These are phyloP conservation scores for Colius striatus DNA, from an alignment of 2,113 vertebrate species.

Conservation along the genomic window DNA sequence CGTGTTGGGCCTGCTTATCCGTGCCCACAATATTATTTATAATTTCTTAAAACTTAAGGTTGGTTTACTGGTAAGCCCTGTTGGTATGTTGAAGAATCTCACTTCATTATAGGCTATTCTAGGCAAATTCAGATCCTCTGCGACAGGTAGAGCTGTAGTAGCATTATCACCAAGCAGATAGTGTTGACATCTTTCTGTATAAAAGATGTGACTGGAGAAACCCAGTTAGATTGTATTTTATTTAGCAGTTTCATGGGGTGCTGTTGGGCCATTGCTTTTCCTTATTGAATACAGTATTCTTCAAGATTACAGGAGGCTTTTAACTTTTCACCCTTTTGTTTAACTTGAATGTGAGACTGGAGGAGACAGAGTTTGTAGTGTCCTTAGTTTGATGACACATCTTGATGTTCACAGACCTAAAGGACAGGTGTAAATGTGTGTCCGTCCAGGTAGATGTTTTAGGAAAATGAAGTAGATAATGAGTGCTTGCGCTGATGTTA, in stretches of 20 bases:
- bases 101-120: background rate
- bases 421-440: background rate
- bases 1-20: background rate
- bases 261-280: background rate
- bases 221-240: background rate
- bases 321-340: background rate
- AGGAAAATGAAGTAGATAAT: fast-evolving
- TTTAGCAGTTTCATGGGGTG: background rate
- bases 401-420: background rate
- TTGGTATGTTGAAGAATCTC: background rate
- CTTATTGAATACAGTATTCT: background rate
- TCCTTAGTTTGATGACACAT: background rate
- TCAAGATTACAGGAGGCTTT: background rate
- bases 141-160: background rate
- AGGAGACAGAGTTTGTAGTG: background rate
- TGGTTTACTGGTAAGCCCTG: background rate
- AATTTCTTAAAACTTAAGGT: background rate
- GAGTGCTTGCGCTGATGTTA: background rate
- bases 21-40: fast-evolving
- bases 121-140: background rate
- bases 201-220: background rate
- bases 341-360: background rate
- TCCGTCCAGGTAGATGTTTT: background rate
- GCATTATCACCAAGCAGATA: background rate
- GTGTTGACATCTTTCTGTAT: background rate